Conservation (phyloP, 2,797 vertebrate genomes). For the Cossypha niveicapilla region DNA sequence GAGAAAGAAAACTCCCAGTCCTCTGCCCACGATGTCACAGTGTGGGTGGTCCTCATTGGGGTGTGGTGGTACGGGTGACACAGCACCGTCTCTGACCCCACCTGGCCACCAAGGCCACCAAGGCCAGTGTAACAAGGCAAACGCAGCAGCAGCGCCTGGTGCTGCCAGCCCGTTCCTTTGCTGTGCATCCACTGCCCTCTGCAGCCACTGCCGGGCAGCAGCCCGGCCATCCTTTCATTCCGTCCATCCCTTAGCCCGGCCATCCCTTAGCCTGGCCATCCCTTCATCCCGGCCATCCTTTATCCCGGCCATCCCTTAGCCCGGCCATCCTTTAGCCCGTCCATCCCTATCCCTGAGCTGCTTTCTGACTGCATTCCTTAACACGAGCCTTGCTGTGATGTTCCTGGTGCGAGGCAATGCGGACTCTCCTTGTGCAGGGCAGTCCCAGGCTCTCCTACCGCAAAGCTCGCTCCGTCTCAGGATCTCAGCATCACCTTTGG, state of each 20-base stretch:
- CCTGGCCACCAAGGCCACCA: neutral
- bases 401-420: rapidly evolving
- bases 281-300: neutral
- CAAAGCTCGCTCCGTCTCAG: neutral
- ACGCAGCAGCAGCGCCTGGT: rapidly evolving
- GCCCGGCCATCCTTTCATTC: neutral
- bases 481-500: neutral
- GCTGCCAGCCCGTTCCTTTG: rapidly evolving
- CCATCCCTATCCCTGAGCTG: too few species aligned
- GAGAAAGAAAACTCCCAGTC: neutral
- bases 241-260: too few species aligned
- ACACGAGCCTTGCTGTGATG: too few species aligned
- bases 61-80: neutral
- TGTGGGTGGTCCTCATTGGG: rapidly evolving
- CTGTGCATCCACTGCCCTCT: neutral
- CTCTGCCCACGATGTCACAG: neutral
- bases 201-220: neutral
- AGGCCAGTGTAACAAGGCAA: neutral
- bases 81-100: rapidly evolving
- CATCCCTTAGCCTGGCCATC: too few species aligned
- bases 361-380: rapidly evolving
- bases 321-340: too few species aligned
- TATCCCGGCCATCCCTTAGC: too few species aligned
- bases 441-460: rapidly evolving
- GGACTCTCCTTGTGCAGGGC: neutral